Conservation (phyloP, 2,888 invertebrate species). For the Coelinius sp. region DNA sequence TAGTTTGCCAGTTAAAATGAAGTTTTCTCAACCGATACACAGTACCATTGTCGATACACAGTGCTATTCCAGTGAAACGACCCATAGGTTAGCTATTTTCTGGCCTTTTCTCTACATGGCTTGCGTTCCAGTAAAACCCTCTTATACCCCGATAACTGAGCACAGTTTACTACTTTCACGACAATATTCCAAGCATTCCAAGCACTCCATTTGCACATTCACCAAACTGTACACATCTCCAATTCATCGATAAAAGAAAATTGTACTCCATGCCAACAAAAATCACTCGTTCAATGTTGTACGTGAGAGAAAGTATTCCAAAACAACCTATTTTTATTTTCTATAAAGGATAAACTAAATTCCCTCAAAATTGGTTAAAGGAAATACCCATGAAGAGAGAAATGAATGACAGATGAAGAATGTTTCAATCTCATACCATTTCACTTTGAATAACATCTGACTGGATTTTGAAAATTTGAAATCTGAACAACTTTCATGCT, state of each 20-base stretch:
- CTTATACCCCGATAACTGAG: constrained; percentile 25
- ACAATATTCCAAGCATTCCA: background rate
- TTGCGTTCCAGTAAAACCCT: constrained; percentile 5
- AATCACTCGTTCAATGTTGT: background rate
- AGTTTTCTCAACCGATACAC: constrained; percentile 32
- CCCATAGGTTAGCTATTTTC: constrained; percentile 47
- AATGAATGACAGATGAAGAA: constrained; percentile 30
- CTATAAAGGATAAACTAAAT: background rate
- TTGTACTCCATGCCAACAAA: background rate
- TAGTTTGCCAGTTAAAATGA: too few relatives aligned
- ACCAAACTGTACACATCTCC: background rate
- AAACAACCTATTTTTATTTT: background rate
- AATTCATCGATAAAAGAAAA: background rate
- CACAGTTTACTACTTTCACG: constrained; percentile 7
- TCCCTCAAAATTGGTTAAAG: background rate
- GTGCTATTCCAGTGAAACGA: constrained; percentile 51
- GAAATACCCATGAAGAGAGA: constrained; percentile 4
- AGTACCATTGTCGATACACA: constrained; percentile 45
- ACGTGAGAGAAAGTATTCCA: background rate
- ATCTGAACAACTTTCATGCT: constrained; percentile 48
- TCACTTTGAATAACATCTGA: constrained; percentile 47
- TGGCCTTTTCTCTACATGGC: constrained; percentile 33
- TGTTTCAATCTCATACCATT: constrained; percentile 38
- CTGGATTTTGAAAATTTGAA: constrained; percentile 30
- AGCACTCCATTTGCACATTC: background rate